These are phyloP conservation scores for Mnemiopsis leidyi DNA, from an alignment of 37 sponge, comb jelly and placozoan species.

Conservation along the genomic window DNA sequence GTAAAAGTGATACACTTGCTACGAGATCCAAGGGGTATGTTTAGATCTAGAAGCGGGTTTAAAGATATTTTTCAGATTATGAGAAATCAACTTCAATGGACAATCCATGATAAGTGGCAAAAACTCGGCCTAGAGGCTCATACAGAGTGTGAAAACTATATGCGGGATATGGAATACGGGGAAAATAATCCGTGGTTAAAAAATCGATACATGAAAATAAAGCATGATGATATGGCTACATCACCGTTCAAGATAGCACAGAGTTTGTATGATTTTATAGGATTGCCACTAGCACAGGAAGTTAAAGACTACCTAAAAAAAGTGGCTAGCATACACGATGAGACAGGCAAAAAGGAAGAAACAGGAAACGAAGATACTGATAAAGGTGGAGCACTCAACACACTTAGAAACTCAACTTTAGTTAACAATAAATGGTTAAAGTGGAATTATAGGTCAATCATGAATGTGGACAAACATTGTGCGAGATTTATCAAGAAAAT, in stretches of 20 bases:
- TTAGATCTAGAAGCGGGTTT: constrained; percentile 5
- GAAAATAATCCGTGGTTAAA: not conserved
- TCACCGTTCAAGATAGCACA: not conserved
- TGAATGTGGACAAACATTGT: not conserved
- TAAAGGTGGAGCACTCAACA: not conserved
- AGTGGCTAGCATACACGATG: not conserved
- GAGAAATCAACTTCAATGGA: not conserved
- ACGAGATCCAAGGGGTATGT: constrained; percentile 2
- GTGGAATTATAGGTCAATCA: not conserved
- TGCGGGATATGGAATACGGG: not conserved
- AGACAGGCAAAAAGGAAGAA: not conserved
- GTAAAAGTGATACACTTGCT: constrained; percentile 18
- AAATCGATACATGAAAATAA: not conserved
- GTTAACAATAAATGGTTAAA: not conserved
- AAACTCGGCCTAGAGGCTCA: not conserved
- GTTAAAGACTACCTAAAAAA: not conserved
- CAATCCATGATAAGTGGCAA: not conserved
- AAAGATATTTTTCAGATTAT: not conserved
- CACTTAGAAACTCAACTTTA: not conserved
- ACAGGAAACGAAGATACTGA: not conserved
- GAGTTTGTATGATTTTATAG: not conserved
- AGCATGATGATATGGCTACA: not conserved
- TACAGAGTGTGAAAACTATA: constrained; percentile 11
- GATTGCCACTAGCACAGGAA: not conserved
- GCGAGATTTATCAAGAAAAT: not conserved